Evolutionary conservation across 2,113 vertebrate species (phyloP).

Genomic region (Hyperopisus bebe): DNA sequence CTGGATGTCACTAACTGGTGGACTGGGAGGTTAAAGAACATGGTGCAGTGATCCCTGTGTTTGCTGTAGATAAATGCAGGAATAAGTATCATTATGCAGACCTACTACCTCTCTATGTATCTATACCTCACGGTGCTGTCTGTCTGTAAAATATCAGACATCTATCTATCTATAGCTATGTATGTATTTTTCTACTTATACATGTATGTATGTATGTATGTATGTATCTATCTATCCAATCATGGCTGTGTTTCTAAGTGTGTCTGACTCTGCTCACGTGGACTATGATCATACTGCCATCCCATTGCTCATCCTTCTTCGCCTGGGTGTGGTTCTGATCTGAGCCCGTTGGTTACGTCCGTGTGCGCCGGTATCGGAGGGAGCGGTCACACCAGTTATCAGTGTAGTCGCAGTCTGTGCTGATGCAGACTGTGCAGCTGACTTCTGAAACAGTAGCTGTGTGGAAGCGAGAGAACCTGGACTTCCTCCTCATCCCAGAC

Average conservation of each 20-base stretch:
- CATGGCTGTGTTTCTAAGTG: background rate
- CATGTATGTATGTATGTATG: too few species aligned
- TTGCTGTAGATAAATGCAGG: background rate
- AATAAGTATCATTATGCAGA: background rate
- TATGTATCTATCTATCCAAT: background rate
- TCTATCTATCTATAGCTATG: background rate
- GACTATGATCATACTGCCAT: background rate
- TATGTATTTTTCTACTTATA: background rate
- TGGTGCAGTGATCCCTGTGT: background rate
- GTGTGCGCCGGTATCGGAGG: background rate
- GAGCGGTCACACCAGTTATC: background rate
- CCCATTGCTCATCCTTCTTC: background rate
- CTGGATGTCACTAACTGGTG: background rate
- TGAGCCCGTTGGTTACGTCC: background rate
- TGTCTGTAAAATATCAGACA: background rate
- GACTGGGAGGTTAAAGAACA: background rate
- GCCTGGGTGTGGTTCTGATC: background rate
- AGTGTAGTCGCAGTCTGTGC: background rate
- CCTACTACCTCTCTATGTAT: background rate
- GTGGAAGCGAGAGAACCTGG: background rate
- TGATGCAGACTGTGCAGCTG: background rate
- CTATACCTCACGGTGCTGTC: background rate
- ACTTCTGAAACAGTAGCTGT: background rate
- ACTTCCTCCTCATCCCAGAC: slow-evolving; percentile 6
- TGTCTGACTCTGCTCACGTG: background rate